These are phyloP conservation scores for Psilopogon haemacephalus DNA, from an alignment of 2,113 vertebrate genomes.

Conservation along the genomic window DNA sequence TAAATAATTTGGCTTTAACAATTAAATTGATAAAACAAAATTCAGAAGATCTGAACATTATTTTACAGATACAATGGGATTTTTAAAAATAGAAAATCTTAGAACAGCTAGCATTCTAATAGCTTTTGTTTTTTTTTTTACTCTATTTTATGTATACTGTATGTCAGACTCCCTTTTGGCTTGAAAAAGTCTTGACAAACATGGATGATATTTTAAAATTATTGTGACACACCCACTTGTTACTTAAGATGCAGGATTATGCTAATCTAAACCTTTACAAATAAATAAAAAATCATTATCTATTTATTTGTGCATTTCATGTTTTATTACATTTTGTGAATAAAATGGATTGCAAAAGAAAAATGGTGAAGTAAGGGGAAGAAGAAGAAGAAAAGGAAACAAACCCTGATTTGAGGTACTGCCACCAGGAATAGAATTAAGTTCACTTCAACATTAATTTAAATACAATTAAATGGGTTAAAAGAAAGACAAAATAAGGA, in stretches of 20 bases:
- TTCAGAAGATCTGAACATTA: background rate
- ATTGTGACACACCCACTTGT: background rate
- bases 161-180: background rate
- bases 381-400: background rate
- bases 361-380: background rate
- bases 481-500: background rate
- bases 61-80: background rate
- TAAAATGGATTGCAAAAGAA: background rate
- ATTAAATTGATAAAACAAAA: background rate
- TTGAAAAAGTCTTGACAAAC: background rate
- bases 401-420: background rate
- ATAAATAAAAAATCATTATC: background rate
- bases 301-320: background rate
- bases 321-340: background rate
- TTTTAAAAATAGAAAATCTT: background rate
- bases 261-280: background rate
- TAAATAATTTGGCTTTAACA: fast-evolving
- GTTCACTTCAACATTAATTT: background rate
- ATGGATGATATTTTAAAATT: background rate
- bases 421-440: background rate
- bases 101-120: background rate
- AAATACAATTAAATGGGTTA: background rate
- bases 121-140: background rate
- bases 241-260: background rate
- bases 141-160: background rate